phyloP scores from a whole-genome alignment of 2,797 vertebrate species.

The Muscicapa striata region DNA sequence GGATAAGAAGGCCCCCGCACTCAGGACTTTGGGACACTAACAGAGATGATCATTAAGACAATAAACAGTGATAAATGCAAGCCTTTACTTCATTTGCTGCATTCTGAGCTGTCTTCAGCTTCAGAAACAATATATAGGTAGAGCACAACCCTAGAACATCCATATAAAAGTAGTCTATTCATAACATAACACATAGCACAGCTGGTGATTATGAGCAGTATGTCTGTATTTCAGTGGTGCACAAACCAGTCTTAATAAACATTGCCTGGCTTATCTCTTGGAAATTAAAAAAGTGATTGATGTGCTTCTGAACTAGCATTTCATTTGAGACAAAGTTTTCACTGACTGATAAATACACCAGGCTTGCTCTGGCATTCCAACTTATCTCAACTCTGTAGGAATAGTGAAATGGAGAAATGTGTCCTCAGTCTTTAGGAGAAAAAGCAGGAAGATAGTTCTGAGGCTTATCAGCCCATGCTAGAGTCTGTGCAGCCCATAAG shows the following conservation, averaged over 20 bases:
- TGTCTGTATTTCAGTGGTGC: neutral
- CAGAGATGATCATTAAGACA: neutral
- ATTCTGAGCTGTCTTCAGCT: neutral
- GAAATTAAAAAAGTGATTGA: constrained; percentile 52
- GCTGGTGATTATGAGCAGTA: neutral
- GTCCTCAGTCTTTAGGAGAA: constrained; percentile 72
- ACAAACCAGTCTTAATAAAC: neutral
- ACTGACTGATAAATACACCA: constrained; percentile 81
- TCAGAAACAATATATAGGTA: constrained; percentile 1
- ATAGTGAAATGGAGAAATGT: constrained; percentile 74
- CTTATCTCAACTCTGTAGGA: constrained; percentile 83
- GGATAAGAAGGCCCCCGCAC: neutral
- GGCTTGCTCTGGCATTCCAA: constrained; percentile 73
- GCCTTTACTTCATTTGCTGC: neutral
- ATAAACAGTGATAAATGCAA: neutral
- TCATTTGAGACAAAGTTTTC: constrained; percentile 73
- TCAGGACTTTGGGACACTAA: neutral
- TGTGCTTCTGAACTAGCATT: constrained; percentile 52
- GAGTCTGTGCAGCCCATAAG: neutral
- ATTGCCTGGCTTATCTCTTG: constrained; percentile 49
- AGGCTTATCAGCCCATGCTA: constrained; percentile 13
- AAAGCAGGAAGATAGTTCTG: constrained; percentile 68
- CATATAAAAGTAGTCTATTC: neutral
- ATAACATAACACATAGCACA: neutral
- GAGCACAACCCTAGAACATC: neutral